These are phyloP conservation scores for Hypocryptadius cinnamomeus DNA, from an alignment of 2,113 vertebrate species.

Conservation along the genomic window DNA sequence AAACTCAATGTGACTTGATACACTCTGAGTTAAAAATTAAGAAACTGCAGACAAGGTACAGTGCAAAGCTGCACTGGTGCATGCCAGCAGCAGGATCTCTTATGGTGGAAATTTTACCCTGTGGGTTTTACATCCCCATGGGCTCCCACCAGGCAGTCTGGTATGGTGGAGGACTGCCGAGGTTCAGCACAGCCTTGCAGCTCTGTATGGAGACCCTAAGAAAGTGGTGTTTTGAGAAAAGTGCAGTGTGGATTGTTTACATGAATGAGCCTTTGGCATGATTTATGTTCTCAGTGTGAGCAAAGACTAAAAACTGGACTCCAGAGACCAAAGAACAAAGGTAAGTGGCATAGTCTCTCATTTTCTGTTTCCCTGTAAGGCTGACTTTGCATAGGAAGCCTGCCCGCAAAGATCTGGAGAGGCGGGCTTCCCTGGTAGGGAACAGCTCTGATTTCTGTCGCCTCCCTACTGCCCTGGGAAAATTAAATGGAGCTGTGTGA, in stretches of 20 bases:
- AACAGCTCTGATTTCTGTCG: background rate
- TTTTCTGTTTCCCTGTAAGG: background rate
- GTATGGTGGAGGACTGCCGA: too few relatives aligned
- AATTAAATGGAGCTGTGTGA: slow-evolving; percentile 1
- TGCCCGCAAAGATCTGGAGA: background rate
- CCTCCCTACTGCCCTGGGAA: background rate
- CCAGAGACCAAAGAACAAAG: background rate
- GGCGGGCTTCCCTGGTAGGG: background rate
- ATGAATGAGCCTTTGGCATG: background rate
- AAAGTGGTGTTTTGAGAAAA: background rate
- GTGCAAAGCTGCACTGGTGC: background rate
- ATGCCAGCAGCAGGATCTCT: background rate
- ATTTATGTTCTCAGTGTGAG: background rate
- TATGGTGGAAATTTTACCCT: background rate
- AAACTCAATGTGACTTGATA: background rate
- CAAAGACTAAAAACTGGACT: background rate
- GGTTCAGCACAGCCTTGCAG: background rate
- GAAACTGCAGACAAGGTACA: background rate
- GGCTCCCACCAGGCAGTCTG: background rate
- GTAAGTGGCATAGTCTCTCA: background rate
- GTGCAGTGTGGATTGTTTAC: background rate
- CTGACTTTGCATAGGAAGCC: background rate
- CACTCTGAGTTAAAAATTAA: background rate
- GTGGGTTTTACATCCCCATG: background rate
- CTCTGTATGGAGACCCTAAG: background rate